Evolutionary conservation across 2,888 invertebrate genomes (phyloP), one percentile per base, ranked within the genome.

Genomic region (Rutpela maculata): DNA sequence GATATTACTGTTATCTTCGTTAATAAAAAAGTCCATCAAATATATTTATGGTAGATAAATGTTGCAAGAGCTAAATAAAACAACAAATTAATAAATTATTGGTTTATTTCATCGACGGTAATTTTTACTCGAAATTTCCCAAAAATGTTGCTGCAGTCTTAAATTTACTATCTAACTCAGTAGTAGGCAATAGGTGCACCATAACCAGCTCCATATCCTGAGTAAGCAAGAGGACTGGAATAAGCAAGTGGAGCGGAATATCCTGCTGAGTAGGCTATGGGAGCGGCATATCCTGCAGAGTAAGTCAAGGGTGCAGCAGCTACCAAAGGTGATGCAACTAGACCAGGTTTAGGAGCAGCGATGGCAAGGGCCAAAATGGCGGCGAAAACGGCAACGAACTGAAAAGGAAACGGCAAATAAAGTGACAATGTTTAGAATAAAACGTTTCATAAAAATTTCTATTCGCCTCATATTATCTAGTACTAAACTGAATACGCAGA

Each of bases 351-450:
- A 4, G 83, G 78, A 10, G 78, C 71, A 19, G 82, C 80, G 11
- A 77, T 57, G 56, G 77, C 80, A 15, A 80, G 9, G 63, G 81
- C 82, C 60, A 84, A 65, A 74, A 81, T 57, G 65, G 78, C 80
- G 63, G 78, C 74, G 63, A 83, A 70, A 17, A 82, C 66, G 26
- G 77, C 43, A 59, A 65, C 70, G 67, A 77, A 74, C 78, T 75
- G 55, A 75, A 75, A 78, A 65, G 26, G n/a, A 62, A 43, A 50
- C 22, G 2, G 9, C 31, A 11, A 59, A 15, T 11, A 59, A 10
- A 19, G 19, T 9, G 0, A 56, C n/a, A 22, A n/a, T n/a, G n/a
- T n/a, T n/a, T n/a, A n/a, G n/a, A n/a, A n/a, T n/a, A n/a, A n/a
- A n/a, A n/a, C n/a, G n/a, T n/a, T n/a, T n/a, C n/a, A n/a, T n/a